Conservation (phyloP, 2,113 vertebrate genomes). For the Corythoichthys intestinalis region DNA sequence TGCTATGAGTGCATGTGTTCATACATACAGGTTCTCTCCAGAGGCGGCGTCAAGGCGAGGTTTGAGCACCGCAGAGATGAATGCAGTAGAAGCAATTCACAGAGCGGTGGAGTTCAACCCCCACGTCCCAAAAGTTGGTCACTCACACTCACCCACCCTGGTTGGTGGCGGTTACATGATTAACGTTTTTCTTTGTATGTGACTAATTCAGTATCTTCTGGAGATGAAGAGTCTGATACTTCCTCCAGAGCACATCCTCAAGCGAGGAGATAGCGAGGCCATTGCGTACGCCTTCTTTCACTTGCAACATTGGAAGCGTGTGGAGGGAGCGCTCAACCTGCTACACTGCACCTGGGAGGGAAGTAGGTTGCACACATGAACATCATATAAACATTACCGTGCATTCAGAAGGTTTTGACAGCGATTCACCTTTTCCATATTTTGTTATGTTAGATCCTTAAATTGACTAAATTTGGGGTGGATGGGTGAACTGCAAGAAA, state of each 20-base stretch:
- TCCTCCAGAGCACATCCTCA: constrained; percentile 96
- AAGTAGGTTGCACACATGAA: constrained; percentile 80
- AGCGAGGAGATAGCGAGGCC: constrained; percentile 98
- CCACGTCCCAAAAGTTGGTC: constrained; percentile 94
- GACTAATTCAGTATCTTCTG: constrained; percentile 85
- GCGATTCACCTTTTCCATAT: neutral
- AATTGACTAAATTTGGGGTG: too few relatives aligned
- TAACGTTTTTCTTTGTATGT: neutral
- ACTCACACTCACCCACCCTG: neutral
- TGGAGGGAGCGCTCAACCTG: constrained; percentile 97
- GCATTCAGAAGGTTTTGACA: neutral
- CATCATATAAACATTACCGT: neutral
- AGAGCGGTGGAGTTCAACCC: constrained; percentile 99
- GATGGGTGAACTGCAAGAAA: neutral
- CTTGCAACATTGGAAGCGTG: constrained; percentile 97
- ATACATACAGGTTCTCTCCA: constrained; percentile 86
- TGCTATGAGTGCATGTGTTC: constrained; percentile 4
- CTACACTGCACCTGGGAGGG: constrained; percentile 99
- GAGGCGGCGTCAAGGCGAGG: constrained; percentile 94
- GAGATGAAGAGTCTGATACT: constrained; percentile 99
- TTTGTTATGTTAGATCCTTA: neutral
- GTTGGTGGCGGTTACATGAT: neutral
- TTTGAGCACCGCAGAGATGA: constrained; percentile 98
- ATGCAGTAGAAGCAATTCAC: constrained; percentile 98
- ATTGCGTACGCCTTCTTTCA: constrained; percentile 98